Base-by-base conservation (phyloP, 2,888 invertebrate genomes). In the Holacanthella duospinosa region DNA sequence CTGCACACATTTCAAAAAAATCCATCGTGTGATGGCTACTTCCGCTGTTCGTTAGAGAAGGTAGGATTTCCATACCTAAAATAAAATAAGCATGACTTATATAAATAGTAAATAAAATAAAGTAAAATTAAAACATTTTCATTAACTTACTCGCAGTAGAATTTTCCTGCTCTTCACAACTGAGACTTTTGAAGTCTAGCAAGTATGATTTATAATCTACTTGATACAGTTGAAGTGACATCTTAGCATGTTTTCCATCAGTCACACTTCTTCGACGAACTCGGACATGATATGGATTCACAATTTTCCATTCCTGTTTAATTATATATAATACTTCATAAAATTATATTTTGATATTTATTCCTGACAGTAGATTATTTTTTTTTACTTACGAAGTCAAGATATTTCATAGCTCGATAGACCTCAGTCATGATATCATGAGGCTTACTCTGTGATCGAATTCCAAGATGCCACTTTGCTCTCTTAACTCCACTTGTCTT, bases 361-460 rank as follows among this genome's bases (percentile, higher is more conserved):
- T 36, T 36, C 16, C 36, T 57, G 21, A 60, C 24, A 19, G 2
- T 26, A 59, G 19, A 63, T 19, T 9, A 55, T 27, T 27, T 24
- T n/a, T 19, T 53, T 63, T 3, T 26, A 78, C 83, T 82, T 79
- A 84, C 84, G 79, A 94, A 97, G 79, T 93, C 90, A 9, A 99
- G 82, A 1, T 92, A 89, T 78, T 96, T 96, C 99, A 99, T 99
- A 0, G 99, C 99, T 69, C 96, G 84, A 79, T 94, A 99, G 0
- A 99, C 99, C 79, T 99, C 99, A 78, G 94, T 88, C 99, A 99
- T 99, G 61, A 99, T 99, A 78, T 99, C 99, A 76, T 93, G 93
- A 0, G 99, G 99, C 77, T 95, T 94, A 77, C 96, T 96, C 77
- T 99, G 99, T 3, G 97, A 99, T 62, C 99, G 82, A 74, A 99